Base-by-base conservation (phyloP, 2,888 invertebrate genomes). In the Pseudanteris insignis region DNA sequence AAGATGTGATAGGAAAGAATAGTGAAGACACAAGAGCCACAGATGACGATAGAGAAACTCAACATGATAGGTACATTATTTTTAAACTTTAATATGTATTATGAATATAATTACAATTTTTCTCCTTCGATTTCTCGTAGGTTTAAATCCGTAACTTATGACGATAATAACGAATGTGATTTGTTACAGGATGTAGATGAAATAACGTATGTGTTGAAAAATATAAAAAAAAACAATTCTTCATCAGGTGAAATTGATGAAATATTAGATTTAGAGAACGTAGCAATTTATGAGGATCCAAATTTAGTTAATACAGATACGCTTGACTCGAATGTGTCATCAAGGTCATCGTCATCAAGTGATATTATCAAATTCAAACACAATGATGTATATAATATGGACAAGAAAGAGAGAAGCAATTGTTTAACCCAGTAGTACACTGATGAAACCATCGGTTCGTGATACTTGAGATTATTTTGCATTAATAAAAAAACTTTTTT, bases 351-450 rank as follows among this genome's bases (percentile, higher is more conserved):
- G 8, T 37, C 55, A 9, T 34, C 55, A 5, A 28, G 29, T 8
- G 18, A 18, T 37, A 44, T 37, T 14, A 12, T 25, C 14, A 12
- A 26, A 18, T 41, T 47, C 4, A 15, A n/a, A 2, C 15, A 13
- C 5, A 38, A 24, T 2, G 47, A 46, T 13, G 2, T 9, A 1
- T 8, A 43, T 2, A 29, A 30, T 11, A 1, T 5, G 2, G 1
- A 30, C 8, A 6, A 38, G 18, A 50, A 33, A 10, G 25, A 10
- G 1, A 11, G 4, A 5, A 18, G 12, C 5, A 10, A 28, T 8
- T 60, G 47, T 26, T 4, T n/a, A 14, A 46, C 26, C 2, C 59
- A 59, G 9, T 57, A 13, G n/a, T n/a, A n/a, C n/a, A n/a, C n/a
- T n/a, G n/a, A n/a, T n/a, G n/a, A n/a, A n/a, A n/a, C n/a, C n/a